Evolutionary conservation across 2,888 invertebrate species (phyloP), one percentile per base, ranked within the genome.

Genomic region (Trisateles emortualis): DNA sequence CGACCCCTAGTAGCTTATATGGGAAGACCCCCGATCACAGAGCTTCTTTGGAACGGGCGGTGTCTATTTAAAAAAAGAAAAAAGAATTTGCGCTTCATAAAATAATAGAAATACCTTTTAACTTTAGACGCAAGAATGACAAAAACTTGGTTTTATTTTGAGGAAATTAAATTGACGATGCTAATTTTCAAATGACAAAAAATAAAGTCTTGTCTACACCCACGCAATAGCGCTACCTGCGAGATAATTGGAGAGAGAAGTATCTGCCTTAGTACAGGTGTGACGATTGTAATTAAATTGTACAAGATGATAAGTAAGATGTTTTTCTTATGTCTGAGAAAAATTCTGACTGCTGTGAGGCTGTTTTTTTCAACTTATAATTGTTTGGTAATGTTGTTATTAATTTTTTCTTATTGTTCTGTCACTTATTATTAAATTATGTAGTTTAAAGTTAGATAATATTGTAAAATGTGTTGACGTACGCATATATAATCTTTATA

Each of bases 201-300:
- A 38, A 36, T 30, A 38, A 45, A 30, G 38, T 9, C 11, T 9
- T 17, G 6, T 11, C 17, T 1, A 36, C 8, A 35, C 4, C 29
- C 29, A 29, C 29, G n/a, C n/a, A n/a, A n/a, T n/a, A n/a, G 5
- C 22, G 32, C 32, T 38, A 16, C 29, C 32, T 13, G 4, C 9
- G 11, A 38, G 19, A 44, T 39, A 51, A 32, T 50, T 50, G 30
- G 11, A 17, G 14, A 19, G 19, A 26, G 26, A 26, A 44, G 32
- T 43, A 50, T 13, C 19, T 14, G 36, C 6, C 35, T 38, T 33
- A 24, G 14, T 26, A 26, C 39, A 51, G 51, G 51, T 51, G 44
- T 13, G 32, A 39, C 24, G 44, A 33, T 44, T 13, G 40, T 33
- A 45, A 51, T 45, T 44, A 36, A 38, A 44, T 51, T 45, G 9